These are phyloP conservation scores for Xestia xanthographa DNA, from an alignment of 2,888 invertebrate genomes.

Conservation along the genomic window DNA sequence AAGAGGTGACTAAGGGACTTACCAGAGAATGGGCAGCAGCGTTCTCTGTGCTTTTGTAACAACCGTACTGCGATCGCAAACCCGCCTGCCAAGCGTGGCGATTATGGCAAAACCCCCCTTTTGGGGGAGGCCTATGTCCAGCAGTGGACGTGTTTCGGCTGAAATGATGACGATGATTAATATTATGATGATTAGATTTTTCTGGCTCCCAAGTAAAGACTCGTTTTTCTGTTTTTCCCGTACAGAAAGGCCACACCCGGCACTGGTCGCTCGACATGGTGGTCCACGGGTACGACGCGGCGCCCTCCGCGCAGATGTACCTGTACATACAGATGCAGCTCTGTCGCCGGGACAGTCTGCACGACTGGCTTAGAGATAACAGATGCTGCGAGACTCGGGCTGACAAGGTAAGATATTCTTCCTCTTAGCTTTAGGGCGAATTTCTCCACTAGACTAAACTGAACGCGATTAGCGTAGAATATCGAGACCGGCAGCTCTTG, in stretches of 20 bases:
- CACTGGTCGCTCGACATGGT: conserved; percentile 87
- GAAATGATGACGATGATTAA: too few relatives aligned
- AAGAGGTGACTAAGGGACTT: too few relatives aligned
- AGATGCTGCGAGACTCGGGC: conserved; percentile 83
- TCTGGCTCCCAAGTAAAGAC: not conserved
- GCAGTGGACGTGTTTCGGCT: too few relatives aligned
- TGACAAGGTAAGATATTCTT: conserved; percentile 74
- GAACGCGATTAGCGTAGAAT: too few relatives aligned
- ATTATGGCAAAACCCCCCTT: too few relatives aligned
- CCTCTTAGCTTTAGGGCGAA: not conserved
- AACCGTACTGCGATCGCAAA: too few relatives aligned
- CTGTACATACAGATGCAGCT: conserved; percentile 99
- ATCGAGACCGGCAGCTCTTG: too few relatives aligned
- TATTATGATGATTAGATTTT: too few relatives aligned
- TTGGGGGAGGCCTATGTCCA: too few relatives aligned
- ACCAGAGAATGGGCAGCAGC: too few relatives aligned
- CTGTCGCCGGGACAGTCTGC: conserved; percentile 96
- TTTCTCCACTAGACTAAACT: not conserved
- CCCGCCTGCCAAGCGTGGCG: too few relatives aligned
- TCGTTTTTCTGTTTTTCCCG: not conserved
- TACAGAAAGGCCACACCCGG: conserved; percentile 86
- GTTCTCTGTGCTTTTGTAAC: too few relatives aligned
- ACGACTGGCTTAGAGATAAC: conserved; percentile 96
- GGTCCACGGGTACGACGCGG: conserved; percentile 60
- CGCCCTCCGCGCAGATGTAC: conserved; percentile 67